These are phyloP conservation scores for Sebastes taczanowskii DNA, from an alignment of 2,797 vertebrate species.

Conservation along the genomic window DNA sequence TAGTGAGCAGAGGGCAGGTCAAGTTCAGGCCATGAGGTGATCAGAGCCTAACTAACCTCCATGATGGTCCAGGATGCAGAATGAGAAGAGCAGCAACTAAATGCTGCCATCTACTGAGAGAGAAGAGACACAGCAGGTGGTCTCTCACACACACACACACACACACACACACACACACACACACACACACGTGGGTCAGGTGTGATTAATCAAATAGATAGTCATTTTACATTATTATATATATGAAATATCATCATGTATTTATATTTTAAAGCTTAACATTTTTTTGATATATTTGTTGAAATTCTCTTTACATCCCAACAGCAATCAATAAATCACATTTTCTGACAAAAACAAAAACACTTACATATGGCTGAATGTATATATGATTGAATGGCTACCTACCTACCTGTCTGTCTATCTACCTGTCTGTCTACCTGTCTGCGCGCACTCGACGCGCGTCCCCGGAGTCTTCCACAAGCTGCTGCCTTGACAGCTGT, in stretches of 20 bases:
- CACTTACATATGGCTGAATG: too few relatives aligned
- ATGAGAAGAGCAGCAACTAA: conserved; percentile 4
- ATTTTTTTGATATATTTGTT: background rate
- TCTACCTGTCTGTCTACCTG: too few relatives aligned
- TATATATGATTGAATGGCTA: too few relatives aligned
- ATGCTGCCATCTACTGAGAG: conserved; percentile 66
- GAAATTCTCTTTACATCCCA: too few relatives aligned
- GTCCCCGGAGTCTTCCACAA: too few relatives aligned
- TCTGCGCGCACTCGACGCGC: too few relatives aligned
- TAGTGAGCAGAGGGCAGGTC: conserved; percentile 67
- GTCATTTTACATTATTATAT: background rate
- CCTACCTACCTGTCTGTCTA: too few relatives aligned
- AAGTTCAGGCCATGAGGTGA: conserved; percentile 80
- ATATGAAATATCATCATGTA: accelerated
- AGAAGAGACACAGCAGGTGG: background rate
- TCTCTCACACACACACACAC: background rate
- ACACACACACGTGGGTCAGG: background rate
- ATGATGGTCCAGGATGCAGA: background rate
- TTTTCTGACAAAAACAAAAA: too few relatives aligned
- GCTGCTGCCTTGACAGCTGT: too few relatives aligned
- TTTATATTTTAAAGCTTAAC: background rate
- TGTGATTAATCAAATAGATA: background rate
- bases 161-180: too few relatives aligned
- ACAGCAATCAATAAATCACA: too few relatives aligned
- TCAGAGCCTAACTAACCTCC: conserved; percentile 47